Percentiles rank a stretch among this genome's conserved stretches.
Conservation (phyloP, 2,888 invertebrate species). For the Drosophila anomalata region DNA sequence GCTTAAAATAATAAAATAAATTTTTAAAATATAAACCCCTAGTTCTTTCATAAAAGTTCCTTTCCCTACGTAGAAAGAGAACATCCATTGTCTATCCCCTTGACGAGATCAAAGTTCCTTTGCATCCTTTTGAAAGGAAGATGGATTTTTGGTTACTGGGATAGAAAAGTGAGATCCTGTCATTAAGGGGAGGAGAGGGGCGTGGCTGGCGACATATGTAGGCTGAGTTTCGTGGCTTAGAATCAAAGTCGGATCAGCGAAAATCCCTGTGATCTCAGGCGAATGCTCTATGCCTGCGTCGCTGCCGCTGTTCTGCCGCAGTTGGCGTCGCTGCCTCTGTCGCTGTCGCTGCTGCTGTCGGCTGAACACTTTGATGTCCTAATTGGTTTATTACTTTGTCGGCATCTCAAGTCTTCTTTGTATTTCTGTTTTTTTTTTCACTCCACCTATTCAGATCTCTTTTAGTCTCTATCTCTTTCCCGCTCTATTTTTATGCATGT, state of each 20-base stretch:
- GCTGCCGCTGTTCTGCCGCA: slow-evolving; percentile 28
- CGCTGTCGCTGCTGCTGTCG: slow-evolving; percentile 71
- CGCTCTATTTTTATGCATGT: slow-evolving; percentile 13
- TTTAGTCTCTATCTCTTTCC: not conserved
- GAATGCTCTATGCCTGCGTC: slow-evolving; percentile 31
- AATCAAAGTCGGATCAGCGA: slow-evolving; percentile 77
- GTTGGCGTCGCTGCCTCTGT: slow-evolving; percentile 17
- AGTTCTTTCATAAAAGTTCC: not conserved
- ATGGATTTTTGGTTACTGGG: not conserved
- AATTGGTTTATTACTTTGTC: slow-evolving; percentile 83
- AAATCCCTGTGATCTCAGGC: slow-evolving; percentile 75
- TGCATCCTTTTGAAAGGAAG: slow-evolving; percentile 5
- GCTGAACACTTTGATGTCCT: slow-evolving; percentile 82
- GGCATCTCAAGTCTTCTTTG: slow-evolving; percentile 79
- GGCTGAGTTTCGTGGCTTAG: slow-evolving; percentile 77
- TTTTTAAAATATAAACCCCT: not conserved
- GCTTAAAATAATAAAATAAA: too few species aligned
- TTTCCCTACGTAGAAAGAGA: not conserved
- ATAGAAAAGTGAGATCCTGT: slow-evolving; percentile 5
- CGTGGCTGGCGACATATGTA: slow-evolving; percentile 66
- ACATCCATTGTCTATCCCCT: slow-evolving; percentile 26
- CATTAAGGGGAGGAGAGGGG: slow-evolving; percentile 3
- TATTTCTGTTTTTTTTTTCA: slow-evolving; percentile 52
- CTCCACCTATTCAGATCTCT: slow-evolving; percentile 36
- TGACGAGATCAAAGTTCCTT: slow-evolving; percentile 22